A percentile compares a stretch with the other conserved stretches of the same genome.
phyloP scores from a whole-genome alignment of 2,888 invertebrate species.

The Cactoblastis cactorum region DNA sequence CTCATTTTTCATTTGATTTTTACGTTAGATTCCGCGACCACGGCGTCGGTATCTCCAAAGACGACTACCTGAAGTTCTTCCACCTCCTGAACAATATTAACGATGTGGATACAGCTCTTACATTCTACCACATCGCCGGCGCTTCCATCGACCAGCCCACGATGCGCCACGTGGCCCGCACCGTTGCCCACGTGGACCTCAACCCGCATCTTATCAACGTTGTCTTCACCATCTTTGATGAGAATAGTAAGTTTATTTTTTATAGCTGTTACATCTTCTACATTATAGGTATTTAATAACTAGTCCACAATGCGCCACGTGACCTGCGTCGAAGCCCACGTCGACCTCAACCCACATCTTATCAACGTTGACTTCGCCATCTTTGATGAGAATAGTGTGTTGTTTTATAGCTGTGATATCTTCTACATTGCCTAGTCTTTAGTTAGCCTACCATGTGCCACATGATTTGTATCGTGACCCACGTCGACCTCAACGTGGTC shows the following conservation, averaged over 20 bases:
- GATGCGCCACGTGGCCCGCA: slow-evolving; percentile 96
- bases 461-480: too few species aligned
- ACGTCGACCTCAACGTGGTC: too few species aligned
- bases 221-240: slow-evolving; percentile 98
- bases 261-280: background rate
- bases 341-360: too few species aligned
- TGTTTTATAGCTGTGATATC: too few species aligned
- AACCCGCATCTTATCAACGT: slow-evolving; percentile 97
- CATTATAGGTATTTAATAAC: background rate
- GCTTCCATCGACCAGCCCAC: slow-evolving; percentile 98
- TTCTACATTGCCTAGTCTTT: too few species aligned
- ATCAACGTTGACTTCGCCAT: too few species aligned
- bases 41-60: slow-evolving; percentile 91
- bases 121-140: slow-evolving; percentile 99
- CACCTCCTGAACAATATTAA: slow-evolving; percentile 98
- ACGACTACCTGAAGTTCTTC: slow-evolving; percentile 97
- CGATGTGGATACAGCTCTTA: slow-evolving; percentile 98
- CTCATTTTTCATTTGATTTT: background rate
- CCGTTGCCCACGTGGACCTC: slow-evolving; percentile 96
- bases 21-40: slow-evolving; percentile 88
- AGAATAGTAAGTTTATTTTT: slow-evolving; percentile 91
- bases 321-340: too few species aligned
- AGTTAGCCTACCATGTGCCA: too few species aligned
- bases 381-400: too few species aligned
- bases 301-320: too few species aligned